Evolutionary conservation across 2,888 invertebrate species (phyloP), one percentile per base, ranked within the genome.

Genomic region (Parapristionchus giblindavisi): DNA sequence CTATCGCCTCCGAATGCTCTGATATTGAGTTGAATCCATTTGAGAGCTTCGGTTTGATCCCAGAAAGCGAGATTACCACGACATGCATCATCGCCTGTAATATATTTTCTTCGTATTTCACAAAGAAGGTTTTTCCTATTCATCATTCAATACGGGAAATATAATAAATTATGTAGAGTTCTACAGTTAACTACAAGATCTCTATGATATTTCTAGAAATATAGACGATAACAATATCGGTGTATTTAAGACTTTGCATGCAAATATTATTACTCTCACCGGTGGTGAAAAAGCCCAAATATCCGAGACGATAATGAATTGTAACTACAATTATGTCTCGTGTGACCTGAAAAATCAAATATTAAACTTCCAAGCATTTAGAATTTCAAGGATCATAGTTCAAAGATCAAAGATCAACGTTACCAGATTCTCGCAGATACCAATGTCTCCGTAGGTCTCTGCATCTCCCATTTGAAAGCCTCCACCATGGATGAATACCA

Each of bases 271-370:
- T 14, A 21, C 21, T n/a, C n/a, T 54, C 32, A 27, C 81, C 83
- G 32, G 81, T 81, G 5, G 80, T 78, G 75, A 77, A 81, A 32
- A 84, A 80, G 1, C 83, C 83, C 5, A 83, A 71, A 56, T 72
- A 81, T 48, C 81, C 82, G 6, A 79, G 63, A 17, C 82, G 78
- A 63, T 83, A 83, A 72, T 86, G 86, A 43, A 81, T 76, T 2
- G 82, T 80, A 14, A 83, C 81, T 1, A 79, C 79, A 3, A 83
- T 76, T 4, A 83, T 79, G 61, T 80, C 81, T 34, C 80, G 80
- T 5, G 77, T 79, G 32, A 71, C 71, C 75, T 75, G 3, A 29
- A 66, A 66, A 1, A n/a, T 40, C 2, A 2, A 0, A 5, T 24
- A 24, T n/a, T n/a, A n/a, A n/a, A n/a, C n/a, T n/a, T n/a, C n/a